Percentiles rank a stretch among this genome's conserved stretches.
Evolutionary conservation across 2,888 invertebrate genomes (phyloP).

Genomic region (Anoncus sp.): DNA sequence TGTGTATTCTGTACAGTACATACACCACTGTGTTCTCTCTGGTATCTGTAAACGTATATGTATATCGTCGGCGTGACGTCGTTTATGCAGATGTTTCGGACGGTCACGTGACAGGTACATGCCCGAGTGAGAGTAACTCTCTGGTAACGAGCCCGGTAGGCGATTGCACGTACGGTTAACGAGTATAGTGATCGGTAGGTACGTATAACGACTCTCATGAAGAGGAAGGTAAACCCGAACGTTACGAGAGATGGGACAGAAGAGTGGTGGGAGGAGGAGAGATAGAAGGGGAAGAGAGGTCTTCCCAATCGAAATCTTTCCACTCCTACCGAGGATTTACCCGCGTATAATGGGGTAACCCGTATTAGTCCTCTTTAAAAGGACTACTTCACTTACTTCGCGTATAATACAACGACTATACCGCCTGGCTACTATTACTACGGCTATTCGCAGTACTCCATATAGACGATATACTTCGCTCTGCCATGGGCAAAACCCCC

Average conservation of each 20-base stretch:
- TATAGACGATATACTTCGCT: conserved; percentile 33
- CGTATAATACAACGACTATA: conserved; percentile 50
- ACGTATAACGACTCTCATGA: conserved; percentile 64
- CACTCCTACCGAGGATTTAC: conserved; percentile 60
- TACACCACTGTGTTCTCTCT: background rate
- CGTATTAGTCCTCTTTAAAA: conserved; percentile 64
- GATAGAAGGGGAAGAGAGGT: conserved; percentile 32
- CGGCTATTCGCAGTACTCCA: conserved; percentile 17
- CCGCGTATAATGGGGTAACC: conserved; percentile 64
- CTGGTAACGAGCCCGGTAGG: conserved; percentile 58
- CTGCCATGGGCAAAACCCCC: conserved; percentile 38
- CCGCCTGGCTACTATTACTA: conserved; percentile 38
- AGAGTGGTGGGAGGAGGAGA: conserved; percentile 57
- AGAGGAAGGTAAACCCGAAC: conserved; percentile 27
- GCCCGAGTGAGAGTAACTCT: conserved; percentile 60
- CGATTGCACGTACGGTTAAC: conserved; percentile 63
- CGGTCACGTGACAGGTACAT: conserved; percentile 66
- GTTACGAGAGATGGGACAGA: conserved; percentile 34
- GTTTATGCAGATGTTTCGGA: conserved; percentile 64
- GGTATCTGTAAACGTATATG: conserved; percentile 22
- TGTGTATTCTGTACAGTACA: background rate
- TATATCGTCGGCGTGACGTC: conserved; percentile 60
- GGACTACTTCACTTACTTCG: conserved; percentile 53
- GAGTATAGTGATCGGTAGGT: conserved; percentile 61
- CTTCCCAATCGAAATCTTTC: conserved; percentile 63